Evolutionary conservation across 2,113 vertebrate genomes (phyloP).

Genomic region (Bambusicola thoracicus): DNA sequence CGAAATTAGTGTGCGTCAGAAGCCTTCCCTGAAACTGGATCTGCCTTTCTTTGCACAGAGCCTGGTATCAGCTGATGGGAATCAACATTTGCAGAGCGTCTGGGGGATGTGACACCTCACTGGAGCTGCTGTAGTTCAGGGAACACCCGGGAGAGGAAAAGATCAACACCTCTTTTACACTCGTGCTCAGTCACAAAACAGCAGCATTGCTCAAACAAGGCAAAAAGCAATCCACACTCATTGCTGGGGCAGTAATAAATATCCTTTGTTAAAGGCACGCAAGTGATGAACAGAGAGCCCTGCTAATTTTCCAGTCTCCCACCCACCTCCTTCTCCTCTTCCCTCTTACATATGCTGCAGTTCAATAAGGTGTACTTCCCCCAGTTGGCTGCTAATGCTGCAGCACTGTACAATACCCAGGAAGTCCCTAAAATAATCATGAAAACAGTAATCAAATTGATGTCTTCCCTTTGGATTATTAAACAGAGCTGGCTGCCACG

Average conservation of each 20-base stretch:
- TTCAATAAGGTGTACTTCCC: neutral
- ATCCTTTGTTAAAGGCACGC: neutral
- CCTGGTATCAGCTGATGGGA: conserved; percentile 7
- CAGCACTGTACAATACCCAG: neutral
- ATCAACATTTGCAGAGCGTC: conserved; percentile 13
- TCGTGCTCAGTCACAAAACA: neutral
- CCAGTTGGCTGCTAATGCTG: neutral
- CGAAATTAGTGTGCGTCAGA: neutral
- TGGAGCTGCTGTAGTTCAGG: neutral
- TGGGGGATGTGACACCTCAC: conserved; percentile 6
- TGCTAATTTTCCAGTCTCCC: neutral
- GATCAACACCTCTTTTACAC: neutral
- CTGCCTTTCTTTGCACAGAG: conserved; percentile 21
- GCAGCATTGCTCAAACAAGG: neutral
- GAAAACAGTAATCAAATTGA: conserved; percentile 25
- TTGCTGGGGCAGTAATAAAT: neutral
- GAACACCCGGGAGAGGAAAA: neutral
- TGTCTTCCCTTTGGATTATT: neutral
- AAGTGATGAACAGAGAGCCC: neutral
- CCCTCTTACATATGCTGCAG: conserved; percentile 25
- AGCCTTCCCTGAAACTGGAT: conserved; percentile 40
- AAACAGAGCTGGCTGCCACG: conserved; percentile 33
- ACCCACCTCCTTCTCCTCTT: neutral
- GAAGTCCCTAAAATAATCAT: conserved; percentile 36
- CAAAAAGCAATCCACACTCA: neutral